phyloP scores from a whole-genome alignment of 2,797 vertebrate species.

The Thripadectes ignobilis region DNA sequence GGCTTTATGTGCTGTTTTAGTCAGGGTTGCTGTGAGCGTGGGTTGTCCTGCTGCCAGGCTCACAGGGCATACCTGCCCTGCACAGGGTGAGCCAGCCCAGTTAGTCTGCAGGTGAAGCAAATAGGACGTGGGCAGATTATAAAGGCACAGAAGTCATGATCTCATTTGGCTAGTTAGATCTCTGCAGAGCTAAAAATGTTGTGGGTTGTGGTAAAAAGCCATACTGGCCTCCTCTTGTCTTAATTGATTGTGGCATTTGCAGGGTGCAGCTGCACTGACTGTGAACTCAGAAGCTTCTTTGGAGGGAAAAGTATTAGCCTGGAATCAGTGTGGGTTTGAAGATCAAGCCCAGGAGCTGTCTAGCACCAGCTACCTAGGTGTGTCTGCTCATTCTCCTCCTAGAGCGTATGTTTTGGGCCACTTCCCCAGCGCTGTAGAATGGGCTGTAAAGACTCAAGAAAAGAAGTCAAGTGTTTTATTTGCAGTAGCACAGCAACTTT shows the following conservation, averaged over 20 bases:
- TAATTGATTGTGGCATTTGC: not conserved
- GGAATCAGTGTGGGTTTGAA: not conserved
- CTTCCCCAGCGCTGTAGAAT: not conserved
- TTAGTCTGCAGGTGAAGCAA: not conserved
- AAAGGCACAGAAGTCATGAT: not conserved
- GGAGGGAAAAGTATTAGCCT: not conserved
- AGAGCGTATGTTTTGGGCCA: not conserved
- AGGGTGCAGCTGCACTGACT: not conserved
- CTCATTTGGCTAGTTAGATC: not conserved
- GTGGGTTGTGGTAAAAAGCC: not conserved
- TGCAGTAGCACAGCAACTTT: not conserved
- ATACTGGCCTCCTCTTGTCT: not conserved
- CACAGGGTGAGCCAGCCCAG: not conserved
- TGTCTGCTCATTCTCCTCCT: not conserved
- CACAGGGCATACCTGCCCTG: not conserved
- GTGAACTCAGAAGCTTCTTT: not conserved
- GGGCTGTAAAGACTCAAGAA: not conserved
- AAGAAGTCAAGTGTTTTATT: not conserved
- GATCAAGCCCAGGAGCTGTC: not conserved
- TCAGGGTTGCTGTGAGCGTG: not conserved
- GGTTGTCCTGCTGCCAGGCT: not conserved
- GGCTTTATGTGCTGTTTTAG: not conserved
- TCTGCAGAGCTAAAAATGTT: not conserved
- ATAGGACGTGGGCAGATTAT: not conserved
- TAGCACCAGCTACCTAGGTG: not conserved